Percentiles rank a stretch among this genome's conserved stretches.
Evolutionary conservation across 2,797 vertebrate species (phyloP).

Genomic region (Pseudomugil tenellus): DNA sequence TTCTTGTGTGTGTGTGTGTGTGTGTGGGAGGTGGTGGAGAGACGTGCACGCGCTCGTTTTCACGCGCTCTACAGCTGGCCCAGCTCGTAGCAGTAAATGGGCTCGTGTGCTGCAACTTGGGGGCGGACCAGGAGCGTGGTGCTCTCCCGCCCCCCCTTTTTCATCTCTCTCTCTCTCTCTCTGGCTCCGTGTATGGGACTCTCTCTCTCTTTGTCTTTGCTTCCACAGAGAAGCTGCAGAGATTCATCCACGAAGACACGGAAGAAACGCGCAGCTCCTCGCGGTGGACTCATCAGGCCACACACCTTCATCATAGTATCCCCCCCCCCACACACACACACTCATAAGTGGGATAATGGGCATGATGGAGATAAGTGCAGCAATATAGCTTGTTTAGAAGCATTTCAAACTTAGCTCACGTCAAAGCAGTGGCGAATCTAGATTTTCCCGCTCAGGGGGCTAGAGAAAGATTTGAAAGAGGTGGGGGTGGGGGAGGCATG

Average conservation of each 20-base stretch:
- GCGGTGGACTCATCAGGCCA: not conserved
- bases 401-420: too few relatives aligned
- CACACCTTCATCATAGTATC: too few relatives aligned
- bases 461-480: too few relatives aligned
- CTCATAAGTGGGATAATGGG: too few relatives aligned
- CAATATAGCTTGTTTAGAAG: too few relatives aligned
- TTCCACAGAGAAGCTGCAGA: constrained; percentile 25
- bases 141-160: constrained; percentile 57
- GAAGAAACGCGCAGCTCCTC: constrained; percentile 1
- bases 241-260: constrained; percentile 19
- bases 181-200: constrained; percentile 16
- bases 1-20: constrained; percentile 1
- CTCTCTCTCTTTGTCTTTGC: constrained; percentile 12
- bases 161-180: too few relatives aligned
- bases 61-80: constrained; percentile 73
- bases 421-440: too few relatives aligned
- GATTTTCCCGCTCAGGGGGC: too few relatives aligned
- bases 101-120: constrained; percentile 75
- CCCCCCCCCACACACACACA: too few relatives aligned
- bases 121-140: constrained; percentile 74
- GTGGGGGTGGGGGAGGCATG: too few relatives aligned
- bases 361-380: too few relatives aligned
- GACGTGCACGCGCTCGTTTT: constrained; percentile 51
- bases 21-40: not conserved
- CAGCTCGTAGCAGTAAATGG: constrained; percentile 70